Evolutionary conservation across 37 sponge, comb jelly and placozoan genomes (phyloP).

Genomic region (Beroe forskalii): DNA sequence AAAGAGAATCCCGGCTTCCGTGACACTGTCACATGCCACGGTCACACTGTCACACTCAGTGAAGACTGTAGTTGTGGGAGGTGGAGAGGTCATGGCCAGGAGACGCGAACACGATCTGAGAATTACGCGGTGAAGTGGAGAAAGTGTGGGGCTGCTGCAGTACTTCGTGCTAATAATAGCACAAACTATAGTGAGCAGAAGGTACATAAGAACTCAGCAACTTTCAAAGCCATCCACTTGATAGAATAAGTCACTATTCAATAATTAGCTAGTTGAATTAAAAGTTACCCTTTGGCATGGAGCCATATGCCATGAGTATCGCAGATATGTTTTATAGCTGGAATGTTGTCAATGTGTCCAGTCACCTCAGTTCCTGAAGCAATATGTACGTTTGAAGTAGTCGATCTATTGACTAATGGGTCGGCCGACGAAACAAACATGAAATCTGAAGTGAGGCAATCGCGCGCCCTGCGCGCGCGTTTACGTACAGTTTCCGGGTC

Average conservation of each 20-base stretch:
- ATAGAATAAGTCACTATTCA: no score
- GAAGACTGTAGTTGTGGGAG: neutral
- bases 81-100: neutral
- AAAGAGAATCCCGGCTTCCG: neutral
- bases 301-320: slow-evolving; percentile 51
- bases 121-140: no score
- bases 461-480: neutral
- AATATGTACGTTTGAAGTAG: neutral
- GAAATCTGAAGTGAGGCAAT: neutral
- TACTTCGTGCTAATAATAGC: no score
- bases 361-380: slow-evolving; percentile 21
- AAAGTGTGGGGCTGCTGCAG: no score
- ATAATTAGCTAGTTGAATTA: no score
- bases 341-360: slow-evolving; percentile 57
- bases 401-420: neutral
- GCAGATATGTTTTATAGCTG: slow-evolving; percentile 18
- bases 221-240: no score
- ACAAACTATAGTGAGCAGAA: no score
- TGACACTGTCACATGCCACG: neutral
- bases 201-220: no score
- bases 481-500: neutral
- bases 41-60: slow-evolving; percentile 56
- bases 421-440: neutral
- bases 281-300: slow-evolving; percentile 38
- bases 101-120: slow-evolving; percentile 16